Conservation (phyloP, 2,888 invertebrate genomes). For the Laspeyria flexula region DNA sequence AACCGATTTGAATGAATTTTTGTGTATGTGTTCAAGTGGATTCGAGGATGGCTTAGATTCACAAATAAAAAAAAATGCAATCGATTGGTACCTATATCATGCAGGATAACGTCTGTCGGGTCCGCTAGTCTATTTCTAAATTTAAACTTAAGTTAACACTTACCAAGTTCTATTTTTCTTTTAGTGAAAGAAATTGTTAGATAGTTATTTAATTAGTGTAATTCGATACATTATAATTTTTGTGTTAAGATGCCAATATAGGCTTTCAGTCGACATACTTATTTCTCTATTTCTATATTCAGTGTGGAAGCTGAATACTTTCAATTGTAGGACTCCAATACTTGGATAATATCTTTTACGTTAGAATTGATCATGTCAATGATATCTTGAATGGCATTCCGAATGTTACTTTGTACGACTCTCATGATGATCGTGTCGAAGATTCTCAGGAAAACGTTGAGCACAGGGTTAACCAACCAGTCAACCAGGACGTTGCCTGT, state of each 20-base stretch:
- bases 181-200: no score
- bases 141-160: no score
- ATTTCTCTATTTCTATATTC: no score
- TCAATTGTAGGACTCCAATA: constrained; percentile 62
- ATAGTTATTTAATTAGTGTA: not conserved
- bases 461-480: constrained; percentile 81
- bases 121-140: no score
- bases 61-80: no score
- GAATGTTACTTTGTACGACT: constrained; percentile 72
- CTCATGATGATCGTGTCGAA: constrained; percentile 78
- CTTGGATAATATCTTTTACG: constrained; percentile 54
- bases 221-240: not conserved
- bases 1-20: no score
- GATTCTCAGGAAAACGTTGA: constrained; percentile 70
- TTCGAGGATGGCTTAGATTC: no score
- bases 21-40: no score
- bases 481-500: constrained; percentile 79
- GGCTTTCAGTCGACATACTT: no score
- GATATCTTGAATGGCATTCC: constrained; percentile 56
- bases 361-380: constrained; percentile 68
- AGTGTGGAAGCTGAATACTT: not conserved
- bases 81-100: no score
- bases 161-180: no score
- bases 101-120: no score
- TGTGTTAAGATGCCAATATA: not conserved